These are phyloP conservation scores for Hystrix brachyura DNA, from an alignment of 2,113 vertebrate species.

Conservation along the genomic window DNA sequence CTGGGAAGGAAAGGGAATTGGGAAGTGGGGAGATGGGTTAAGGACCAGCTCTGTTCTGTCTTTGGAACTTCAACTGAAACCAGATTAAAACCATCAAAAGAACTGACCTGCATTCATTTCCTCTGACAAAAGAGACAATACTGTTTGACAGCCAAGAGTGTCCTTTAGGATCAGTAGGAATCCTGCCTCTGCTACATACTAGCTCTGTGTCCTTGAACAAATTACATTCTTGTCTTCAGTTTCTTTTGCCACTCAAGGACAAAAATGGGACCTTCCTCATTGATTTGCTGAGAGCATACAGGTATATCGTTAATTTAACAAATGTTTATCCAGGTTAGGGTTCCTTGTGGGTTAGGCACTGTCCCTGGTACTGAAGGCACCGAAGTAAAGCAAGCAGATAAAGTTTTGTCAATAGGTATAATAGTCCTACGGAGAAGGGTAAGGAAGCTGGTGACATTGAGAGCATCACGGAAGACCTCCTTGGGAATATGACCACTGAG, in stretches of 20 bases:
- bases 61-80: slow-evolving; percentile 4
- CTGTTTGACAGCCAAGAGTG: not conserved
- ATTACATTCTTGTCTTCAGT: not conserved
- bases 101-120: not conserved
- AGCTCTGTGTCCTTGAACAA: not conserved
- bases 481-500: not conserved
- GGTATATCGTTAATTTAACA: not conserved
- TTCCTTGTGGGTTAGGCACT: not conserved
- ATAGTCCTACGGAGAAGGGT: too few species aligned
- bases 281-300: slow-evolving; percentile 8
- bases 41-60: not conserved
- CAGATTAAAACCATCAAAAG: not conserved
- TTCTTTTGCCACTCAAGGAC: not conserved
- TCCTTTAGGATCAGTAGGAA: not conserved
- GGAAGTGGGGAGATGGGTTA: not conserved
- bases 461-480: not conserved
- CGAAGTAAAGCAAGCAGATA: not conserved
- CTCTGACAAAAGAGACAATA: not conserved
- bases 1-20: not conserved
- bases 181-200: not conserved
- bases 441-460: not conserved
- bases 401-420: not conserved
- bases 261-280: not conserved
- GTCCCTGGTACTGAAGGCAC: not conserved
- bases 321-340: not conserved